Evolutionary conservation across 2,888 invertebrate species (phyloP), one percentile per base, ranked within the genome.

Genomic region (Galeopsomyia nigrocyanea): DNA sequence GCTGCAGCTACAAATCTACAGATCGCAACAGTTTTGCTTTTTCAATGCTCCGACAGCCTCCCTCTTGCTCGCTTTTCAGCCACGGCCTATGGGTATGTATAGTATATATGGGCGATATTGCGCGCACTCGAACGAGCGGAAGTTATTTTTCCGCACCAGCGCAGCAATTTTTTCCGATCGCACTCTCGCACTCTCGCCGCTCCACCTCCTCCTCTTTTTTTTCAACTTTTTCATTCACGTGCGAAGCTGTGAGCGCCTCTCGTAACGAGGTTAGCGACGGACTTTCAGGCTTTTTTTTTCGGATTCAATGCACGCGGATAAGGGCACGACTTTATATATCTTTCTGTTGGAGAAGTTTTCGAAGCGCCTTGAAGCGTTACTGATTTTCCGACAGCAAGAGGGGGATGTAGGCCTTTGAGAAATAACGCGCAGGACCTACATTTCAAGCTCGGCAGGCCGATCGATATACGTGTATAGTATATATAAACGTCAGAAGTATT

Each of bases 181-280:
- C 75, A 71, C n/a, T n/a, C 76, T 76, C 76, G 73, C 75, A 77
- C 75, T 78, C 78, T 75, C 77, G 69, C 77, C 76, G 46, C 39
- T 21, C 26, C 16, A 31, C 17, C 26, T 39, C 58, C 61, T 57
- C 39, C 49, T 16, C 53, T 57, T 62, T 26, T 26, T 26, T 3
- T 10, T 68, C 58, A n/a, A n/a, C n/a, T n/a, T 68, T 76, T 76
- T 39, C 74, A 47, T 74, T 76, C 70, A 66, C 71, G 74, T 62
- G 73, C 72, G 26, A 10, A 39, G 39, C 39, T 3, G 39, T 7
- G 7, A 26, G 39, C 39, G 10, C 7, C 39, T 10, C 74, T 66
- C 77, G 79, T 82, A 83, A 83, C 82, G 80, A 82, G 79, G 82
- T 83, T 82, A 82, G 80, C 67, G 78, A 77, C 82, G 80, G 80